phyloP scores from a whole-genome alignment of 2,797 vertebrate genomes.

The Pseudomugil tenellus region DNA sequence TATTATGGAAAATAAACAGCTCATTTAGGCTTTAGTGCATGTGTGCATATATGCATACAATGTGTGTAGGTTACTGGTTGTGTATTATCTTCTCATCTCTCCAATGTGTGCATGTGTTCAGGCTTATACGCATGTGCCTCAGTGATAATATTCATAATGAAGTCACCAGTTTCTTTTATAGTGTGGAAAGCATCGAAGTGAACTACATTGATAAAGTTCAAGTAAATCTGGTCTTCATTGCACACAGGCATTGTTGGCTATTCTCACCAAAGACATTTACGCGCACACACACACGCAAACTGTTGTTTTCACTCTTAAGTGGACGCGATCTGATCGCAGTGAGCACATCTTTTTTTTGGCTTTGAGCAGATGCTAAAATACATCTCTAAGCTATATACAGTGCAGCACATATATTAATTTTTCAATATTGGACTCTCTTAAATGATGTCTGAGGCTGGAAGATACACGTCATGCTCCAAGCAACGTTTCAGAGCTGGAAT shows the following conservation, averaged over 20 bases:
- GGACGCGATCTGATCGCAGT: conserved; percentile 43
- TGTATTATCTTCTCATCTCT: conserved; percentile 19
- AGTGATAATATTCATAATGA: conserved; percentile 34
- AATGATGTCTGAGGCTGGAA: conserved; percentile 70
- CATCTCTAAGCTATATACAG: conserved; percentile 59
- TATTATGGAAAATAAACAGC: conserved; percentile 55
- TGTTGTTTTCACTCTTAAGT: conserved; percentile 40
- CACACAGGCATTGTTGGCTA: conserved; percentile 34
- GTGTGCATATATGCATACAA: conserved; percentile 42
- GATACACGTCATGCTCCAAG: conserved; percentile 44
- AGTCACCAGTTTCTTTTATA: conserved; percentile 51
- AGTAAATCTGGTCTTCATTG: conserved; percentile 61
- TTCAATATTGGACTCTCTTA: conserved; percentile 57
- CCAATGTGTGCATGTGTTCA: conserved; percentile 28
- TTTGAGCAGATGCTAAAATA: conserved; percentile 68
- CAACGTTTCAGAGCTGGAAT: conserved; percentile 37
- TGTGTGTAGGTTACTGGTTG: conserved; percentile 28
- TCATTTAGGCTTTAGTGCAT: conserved; percentile 67
- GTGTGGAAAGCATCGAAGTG: conserved; percentile 59
- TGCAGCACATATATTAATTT: conserved; percentile 71
- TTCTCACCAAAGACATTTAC: conserved; percentile 33
- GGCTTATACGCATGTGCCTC: conserved; percentile 44
- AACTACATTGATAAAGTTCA: conserved; percentile 55
- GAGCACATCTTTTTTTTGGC: conserved; percentile 76
- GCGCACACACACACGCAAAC: conserved; percentile 12